phyloP scores from a whole-genome alignment of 2,113 vertebrate species.

The Macroglossus sobrinus region DNA sequence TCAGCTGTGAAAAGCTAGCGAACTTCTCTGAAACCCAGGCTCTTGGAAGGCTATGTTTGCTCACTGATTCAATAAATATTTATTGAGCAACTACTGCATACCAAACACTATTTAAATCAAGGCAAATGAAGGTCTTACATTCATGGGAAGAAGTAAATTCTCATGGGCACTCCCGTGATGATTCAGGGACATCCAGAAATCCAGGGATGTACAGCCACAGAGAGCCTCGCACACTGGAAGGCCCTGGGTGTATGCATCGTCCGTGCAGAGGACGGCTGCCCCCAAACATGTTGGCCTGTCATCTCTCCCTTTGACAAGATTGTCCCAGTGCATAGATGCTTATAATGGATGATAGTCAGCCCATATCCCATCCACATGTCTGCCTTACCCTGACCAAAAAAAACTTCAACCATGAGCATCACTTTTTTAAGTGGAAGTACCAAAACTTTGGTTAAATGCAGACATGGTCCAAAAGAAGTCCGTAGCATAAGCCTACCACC shows the following conservation, averaged over 20 bases:
- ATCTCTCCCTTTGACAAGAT: background rate
- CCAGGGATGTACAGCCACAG: too few relatives aligned
- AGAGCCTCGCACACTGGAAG: background rate
- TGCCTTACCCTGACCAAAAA: background rate
- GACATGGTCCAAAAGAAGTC: background rate
- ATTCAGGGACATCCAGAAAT: background rate
- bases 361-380: background rate
- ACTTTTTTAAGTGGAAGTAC: background rate
- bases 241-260: background rate
- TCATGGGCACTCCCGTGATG: background rate
- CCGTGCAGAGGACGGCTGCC: background rate
- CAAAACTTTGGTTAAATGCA: background rate
- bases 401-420: background rate
- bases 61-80: background rate
- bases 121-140: background rate
- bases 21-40: background rate
- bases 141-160: background rate
- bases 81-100: background rate
- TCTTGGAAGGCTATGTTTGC: background rate
- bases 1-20: background rate
- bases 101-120: background rate
- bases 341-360: background rate
- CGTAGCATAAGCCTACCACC: background rate
- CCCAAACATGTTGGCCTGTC: background rate
- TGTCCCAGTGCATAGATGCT: background rate